Base-by-base conservation (phyloP, 2,888 invertebrate genomes). In the Synergus japonicus region DNA sequence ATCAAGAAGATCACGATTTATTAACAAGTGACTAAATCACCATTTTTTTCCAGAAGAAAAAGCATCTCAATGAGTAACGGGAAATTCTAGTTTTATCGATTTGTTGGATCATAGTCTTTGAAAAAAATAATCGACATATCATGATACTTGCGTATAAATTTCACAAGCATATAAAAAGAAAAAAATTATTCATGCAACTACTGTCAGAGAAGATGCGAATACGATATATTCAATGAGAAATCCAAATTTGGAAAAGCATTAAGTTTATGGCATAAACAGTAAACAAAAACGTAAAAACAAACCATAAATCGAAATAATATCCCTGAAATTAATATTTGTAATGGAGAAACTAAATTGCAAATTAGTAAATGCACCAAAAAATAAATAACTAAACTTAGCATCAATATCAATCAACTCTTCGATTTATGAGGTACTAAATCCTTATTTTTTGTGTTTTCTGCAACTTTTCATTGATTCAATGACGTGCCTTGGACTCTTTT, bases 401-500 rank as follows among this genome's bases (percentile, higher is more conserved):
- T 69, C 49, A 69, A 69, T 69, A 18, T 54, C 66, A 73, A 54
- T 49, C 29, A 54, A n/a, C 29, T 15, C 12, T 37, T 29, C 15
- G 49, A 29, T 73, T 73, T 73, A 73, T 37, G 73, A 73, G 49
- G 49, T 15, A 73, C 37, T 73, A 73, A 73, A 73, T 69, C 67
- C 46, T 69, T 22, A 22, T 49, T 73, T 73, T 69, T 69, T 67
- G 37, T 46, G 37, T 46, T 29, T 69, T 49, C 46, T 69, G 29
- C 0, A 37, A 54, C 37, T 73, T 73, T 73, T 73, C 73, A 73
- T 49, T 54, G 73, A 73, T 73, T 73, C 54, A 73, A 73, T 73
- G 73, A 49, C 73, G 49, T 73, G 73, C 73, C 73, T 73, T 54
- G 69, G 69, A 69, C 69, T 69, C 69, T 69, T 69, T 69, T 69